Evolutionary conservation across 2,888 invertebrate genomes (phyloP).

Genomic region (Oligia latruncula): DNA sequence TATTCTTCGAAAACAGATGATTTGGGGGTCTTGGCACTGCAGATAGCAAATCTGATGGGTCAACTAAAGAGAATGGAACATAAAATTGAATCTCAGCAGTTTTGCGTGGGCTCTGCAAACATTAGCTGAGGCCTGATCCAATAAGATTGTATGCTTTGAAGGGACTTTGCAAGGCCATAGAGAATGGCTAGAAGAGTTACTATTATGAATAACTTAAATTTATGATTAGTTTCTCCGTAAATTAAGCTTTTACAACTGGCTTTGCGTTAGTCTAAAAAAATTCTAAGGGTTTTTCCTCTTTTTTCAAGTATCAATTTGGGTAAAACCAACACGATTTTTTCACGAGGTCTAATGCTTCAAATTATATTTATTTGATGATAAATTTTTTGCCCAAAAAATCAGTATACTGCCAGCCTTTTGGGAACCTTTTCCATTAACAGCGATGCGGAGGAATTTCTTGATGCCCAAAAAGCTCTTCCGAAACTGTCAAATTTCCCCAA

Average conservation of each 20-base stretch:
- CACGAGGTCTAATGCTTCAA: neutral
- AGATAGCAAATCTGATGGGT: conserved; percentile 74
- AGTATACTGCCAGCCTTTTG: no score
- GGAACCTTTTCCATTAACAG: no score
- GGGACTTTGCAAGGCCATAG: conserved; percentile 69
- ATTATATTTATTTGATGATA: no score
- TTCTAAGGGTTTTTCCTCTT: neutral
- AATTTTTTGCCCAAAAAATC: no score
- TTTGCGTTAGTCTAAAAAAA: neutral
- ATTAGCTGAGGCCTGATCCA: conserved; percentile 82
- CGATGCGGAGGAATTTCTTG: no score
- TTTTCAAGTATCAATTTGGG: neutral
- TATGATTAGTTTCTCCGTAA: conserved; percentile 14
- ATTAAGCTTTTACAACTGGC: neutral
- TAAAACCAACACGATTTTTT: neutral
- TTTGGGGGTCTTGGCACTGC: conserved; percentile 60
- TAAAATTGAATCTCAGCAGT: conserved; percentile 81
- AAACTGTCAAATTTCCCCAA: no score
- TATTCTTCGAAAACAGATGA: conserved; percentile 63
- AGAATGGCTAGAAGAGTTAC: conserved; percentile 58
- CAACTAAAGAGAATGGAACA: conserved; percentile 75
- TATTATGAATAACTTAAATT: neutral
- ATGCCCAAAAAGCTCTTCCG: no score
- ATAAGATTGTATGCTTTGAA: conserved; percentile 82
- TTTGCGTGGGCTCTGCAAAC: conserved; percentile 77